Percentiles rank a stretch among this genome's conserved stretches.
Conservation (phyloP, 2,888 invertebrate genomes). For the Cephus pulcher region DNA sequence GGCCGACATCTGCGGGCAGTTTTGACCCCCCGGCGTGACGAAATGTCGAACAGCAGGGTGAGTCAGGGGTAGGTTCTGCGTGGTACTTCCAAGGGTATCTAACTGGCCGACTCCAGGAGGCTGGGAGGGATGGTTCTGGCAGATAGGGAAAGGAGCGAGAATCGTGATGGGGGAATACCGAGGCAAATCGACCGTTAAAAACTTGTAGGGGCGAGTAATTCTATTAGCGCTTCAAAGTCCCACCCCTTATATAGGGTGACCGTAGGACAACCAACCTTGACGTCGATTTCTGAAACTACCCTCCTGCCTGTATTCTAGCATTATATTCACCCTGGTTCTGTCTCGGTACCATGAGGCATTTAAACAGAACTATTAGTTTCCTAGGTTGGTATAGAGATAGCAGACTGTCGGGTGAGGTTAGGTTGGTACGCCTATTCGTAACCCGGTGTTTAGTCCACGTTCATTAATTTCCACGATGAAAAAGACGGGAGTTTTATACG, state of each 20-base stretch:
- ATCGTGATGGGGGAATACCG: slow-evolving; percentile 18
- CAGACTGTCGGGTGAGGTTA: background rate
- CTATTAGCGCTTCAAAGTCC: slow-evolving; percentile 47
- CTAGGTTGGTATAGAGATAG: background rate
- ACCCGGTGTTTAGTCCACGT: slow-evolving; percentile 34
- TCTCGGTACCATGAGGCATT: background rate
- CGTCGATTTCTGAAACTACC: background rate
- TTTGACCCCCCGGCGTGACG: slow-evolving; percentile 63
- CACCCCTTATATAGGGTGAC: background rate
- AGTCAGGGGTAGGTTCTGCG: slow-evolving; percentile 36
- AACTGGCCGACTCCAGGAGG: slow-evolving; percentile 37
- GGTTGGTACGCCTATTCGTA: background rate
- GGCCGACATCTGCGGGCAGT: slow-evolving; percentile 64
- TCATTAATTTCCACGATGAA: slow-evolving; percentile 50
- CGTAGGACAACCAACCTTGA: background rate
- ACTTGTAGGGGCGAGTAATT: slow-evolving; percentile 56
- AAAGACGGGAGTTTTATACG: slow-evolving; percentile 20
- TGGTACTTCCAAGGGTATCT: slow-evolving; percentile 42
- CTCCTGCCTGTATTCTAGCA: background rate
- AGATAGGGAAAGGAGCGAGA: slow-evolving; percentile 20
- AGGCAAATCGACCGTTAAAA: slow-evolving; percentile 65
- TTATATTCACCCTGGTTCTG: background rate
- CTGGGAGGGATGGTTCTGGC: slow-evolving; percentile 28
- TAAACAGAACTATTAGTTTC: background rate
- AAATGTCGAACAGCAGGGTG: slow-evolving; percentile 49